Percentiles rank a stretch among this genome's conserved stretches.
phyloP scores from a whole-genome alignment of 1,140 invertebrate species.

The Eriosoma lanigerum region DNA sequence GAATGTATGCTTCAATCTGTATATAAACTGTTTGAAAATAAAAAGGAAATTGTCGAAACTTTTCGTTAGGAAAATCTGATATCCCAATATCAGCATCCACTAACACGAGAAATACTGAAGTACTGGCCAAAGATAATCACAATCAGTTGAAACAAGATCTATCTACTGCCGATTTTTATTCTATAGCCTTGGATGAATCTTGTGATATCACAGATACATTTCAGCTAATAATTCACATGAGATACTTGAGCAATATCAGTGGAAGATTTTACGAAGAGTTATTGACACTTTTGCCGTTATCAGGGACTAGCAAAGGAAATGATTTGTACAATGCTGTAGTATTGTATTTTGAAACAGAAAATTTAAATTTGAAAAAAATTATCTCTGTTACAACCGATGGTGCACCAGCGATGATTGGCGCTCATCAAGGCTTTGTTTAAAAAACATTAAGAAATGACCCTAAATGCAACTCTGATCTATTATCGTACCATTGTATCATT shows the following conservation, averaged over 20 bases:
- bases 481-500: constrained; percentile 34
- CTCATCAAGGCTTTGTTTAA: constrained; percentile 9
- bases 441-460: too few relatives aligned
- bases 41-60: constrained; percentile 39
- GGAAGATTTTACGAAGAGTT: constrained; percentile 9
- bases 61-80: too few relatives aligned
- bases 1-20: constrained; percentile 37
- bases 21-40: constrained; percentile 28
- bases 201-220: too few relatives aligned
- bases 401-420: constrained; percentile 21
- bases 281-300: constrained; percentile 22
- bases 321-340: constrained; percentile 27
- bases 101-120: constrained; percentile 38
- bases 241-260: constrained; percentile 12
- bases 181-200: background rate
- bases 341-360: constrained; percentile 25
- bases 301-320: constrained; percentile 8
- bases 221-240: too few relatives aligned
- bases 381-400: constrained; percentile 16
- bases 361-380: constrained; percentile 20
- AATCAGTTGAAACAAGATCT: constrained; percentile 4
- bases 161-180: background rate
- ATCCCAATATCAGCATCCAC: too few relatives aligned
- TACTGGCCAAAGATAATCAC: constrained; percentile 15
- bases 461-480: constrained; percentile 28